Evolutionary conservation across 2,113 vertebrate species (phyloP), one percentile per base, ranked within the genome.

Genomic region (Serinus canaria): DNA sequence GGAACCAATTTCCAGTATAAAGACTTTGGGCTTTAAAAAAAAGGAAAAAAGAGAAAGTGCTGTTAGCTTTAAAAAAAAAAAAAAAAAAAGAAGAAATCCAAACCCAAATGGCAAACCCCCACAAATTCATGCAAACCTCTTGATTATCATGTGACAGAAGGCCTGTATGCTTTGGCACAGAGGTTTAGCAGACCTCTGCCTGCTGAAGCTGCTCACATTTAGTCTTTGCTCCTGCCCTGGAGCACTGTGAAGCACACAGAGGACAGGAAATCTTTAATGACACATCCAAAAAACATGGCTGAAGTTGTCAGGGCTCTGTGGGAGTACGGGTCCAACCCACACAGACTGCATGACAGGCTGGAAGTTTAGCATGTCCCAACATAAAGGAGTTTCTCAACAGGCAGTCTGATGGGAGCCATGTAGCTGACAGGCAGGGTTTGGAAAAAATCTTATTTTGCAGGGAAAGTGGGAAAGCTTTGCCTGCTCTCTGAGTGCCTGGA

Each of bases 1-100:
- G 15, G 46, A 90, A 18, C 7, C 24, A 25, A 39, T 59, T 87
- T 89, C 44, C 63, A 23, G 5, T 60, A 13, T 24, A 35, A 89
- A 67, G 44, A 35, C 14, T 86, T 53, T 0, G 2, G 12, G 15
- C 11, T 87, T 37, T 0, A 25, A 72, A 35, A 16, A 22, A 4
- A 12, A 49, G 35, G 35, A 16, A 22, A 4, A 12, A 49, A 8
- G 15, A 11, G 15, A n/a, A 49, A 7, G 15, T 27, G 7, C 28
- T 56, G 3, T 73, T 84, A 68, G 20, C 28, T 59, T 64, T 9
- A 30, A 35, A 74, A 35, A 60, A 72, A 2, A 35, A 74, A 35
- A 60, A 72, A 2, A 27, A 41, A 76, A 1, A 49, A 47, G 4
- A 21, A 55, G 5, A 24, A n/a, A 7, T 16, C 30, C 16, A 58